These are phyloP conservation scores for Heptranchias perlo DNA, from an alignment of 2,113 vertebrate genomes.

Conservation along the genomic window DNA sequence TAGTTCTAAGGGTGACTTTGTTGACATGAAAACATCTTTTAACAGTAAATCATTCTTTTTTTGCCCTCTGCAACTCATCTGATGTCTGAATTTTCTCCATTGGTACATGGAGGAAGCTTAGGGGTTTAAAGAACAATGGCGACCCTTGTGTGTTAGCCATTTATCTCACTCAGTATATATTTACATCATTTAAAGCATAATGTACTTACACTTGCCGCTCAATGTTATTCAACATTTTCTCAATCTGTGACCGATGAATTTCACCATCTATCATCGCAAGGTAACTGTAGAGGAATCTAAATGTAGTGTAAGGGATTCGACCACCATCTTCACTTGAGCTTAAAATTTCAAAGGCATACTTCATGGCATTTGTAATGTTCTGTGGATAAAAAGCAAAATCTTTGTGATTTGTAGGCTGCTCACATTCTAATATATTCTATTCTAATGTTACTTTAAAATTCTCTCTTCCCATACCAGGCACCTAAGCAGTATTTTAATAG, in stretches of 20 bases:
- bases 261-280: slow-evolving; percentile 55
- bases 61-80: not conserved
- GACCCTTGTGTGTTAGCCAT: not conserved
- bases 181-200: slow-evolving; percentile 21
- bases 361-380: slow-evolving; percentile 58
- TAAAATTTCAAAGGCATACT: slow-evolving; percentile 55
- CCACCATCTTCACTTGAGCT: slow-evolving; percentile 48
- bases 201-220: slow-evolving; percentile 57
- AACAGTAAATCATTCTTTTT: not conserved
- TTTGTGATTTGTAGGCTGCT: not conserved
- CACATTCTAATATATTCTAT: not conserved
- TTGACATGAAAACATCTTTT: not conserved
- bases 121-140: not conserved
- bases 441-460: not conserved
- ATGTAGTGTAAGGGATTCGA: slow-evolving; percentile 55
- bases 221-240: slow-evolving; percentile 56
- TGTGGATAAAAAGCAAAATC: slow-evolving; percentile 44
- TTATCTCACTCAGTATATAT: not conserved
- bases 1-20: not conserved
- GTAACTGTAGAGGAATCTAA: slow-evolving; percentile 57
- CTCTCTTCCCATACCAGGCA: not conserved
- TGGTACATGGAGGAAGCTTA: not conserved
- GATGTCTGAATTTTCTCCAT: not conserved
- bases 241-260: slow-evolving; percentile 54
- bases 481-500: not conserved